These are phyloP conservation scores for Rhabdomys pumilio DNA, from an alignment of 2,797 vertebrate genomes.

Conservation along the genomic window DNA sequence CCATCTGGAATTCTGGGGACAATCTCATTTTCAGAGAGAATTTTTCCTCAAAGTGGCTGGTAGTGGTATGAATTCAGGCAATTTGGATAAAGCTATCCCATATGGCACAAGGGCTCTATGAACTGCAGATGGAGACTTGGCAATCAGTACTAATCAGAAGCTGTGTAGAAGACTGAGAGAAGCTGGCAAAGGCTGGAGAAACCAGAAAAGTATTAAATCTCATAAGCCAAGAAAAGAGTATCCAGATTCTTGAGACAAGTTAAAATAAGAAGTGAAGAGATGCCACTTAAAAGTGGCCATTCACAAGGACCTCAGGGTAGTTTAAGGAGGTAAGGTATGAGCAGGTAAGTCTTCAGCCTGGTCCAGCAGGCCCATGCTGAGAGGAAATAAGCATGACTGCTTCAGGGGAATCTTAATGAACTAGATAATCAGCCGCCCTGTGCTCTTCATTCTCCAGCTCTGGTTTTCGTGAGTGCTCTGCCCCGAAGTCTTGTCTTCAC, in stretches of 20 bases:
- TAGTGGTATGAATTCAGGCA: not conserved
- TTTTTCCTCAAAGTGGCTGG: not conserved
- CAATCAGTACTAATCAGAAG: not conserved
- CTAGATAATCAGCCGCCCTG: not conserved
- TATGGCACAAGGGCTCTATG: not conserved
- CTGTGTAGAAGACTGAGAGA: not conserved
- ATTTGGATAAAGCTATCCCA: not conserved
- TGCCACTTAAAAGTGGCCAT: too few species aligned
- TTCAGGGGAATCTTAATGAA: not conserved
- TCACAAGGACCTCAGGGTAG: not conserved
- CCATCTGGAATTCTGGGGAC: not conserved
- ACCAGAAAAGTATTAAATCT: not conserved
- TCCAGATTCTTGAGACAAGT: not conserved
- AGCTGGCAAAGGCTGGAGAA: not conserved
- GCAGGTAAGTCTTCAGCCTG: not conserved
- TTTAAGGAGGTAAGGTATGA: not conserved
- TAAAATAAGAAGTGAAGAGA: not conserved
- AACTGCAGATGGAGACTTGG: not conserved
- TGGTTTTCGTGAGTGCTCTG: not conserved
- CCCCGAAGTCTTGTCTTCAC: not conserved
- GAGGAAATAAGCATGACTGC: not conserved
- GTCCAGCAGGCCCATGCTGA: rapidly evolving
- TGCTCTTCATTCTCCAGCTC: not conserved
- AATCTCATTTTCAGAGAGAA: not conserved
- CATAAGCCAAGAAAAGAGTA: not conserved